These are phyloP conservation scores for Brachypteracias leptosomus DNA, from an alignment of 2,113 vertebrate genomes.

Conservation along the genomic window DNA sequence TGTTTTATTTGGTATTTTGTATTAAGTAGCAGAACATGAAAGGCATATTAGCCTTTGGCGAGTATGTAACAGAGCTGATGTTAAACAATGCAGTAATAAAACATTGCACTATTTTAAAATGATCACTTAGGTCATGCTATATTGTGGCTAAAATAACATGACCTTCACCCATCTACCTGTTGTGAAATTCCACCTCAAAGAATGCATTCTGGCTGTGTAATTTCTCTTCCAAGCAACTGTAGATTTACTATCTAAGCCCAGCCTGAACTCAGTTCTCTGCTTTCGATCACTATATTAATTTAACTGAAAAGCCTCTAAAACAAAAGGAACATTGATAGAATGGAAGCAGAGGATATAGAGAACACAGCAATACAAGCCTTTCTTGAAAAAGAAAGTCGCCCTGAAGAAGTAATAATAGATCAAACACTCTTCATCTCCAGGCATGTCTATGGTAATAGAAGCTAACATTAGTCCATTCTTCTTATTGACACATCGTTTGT, in stretches of 20 bases:
- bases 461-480: slow-evolving; percentile 9
- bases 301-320: slow-evolving; percentile 58
- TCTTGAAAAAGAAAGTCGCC: slow-evolving; percentile 21
- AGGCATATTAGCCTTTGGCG: not conserved
- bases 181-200: slow-evolving; percentile 19
- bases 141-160: not conserved
- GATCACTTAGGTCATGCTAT: not conserved
- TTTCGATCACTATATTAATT: slow-evolving; percentile 58
- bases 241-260: slow-evolving; percentile 3
- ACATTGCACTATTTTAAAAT: not conserved
- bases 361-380: slow-evolving; percentile 42
- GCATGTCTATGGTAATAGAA: slow-evolving; percentile 54
- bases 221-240: slow-evolving; percentile 6
- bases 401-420: slow-evolving; percentile 47
- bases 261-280: slow-evolving; percentile 10
- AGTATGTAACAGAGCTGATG: not conserved
- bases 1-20: not conserved
- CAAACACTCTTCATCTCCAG: not conserved
- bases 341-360: slow-evolving; percentile 1
- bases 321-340: slow-evolving; percentile 45
- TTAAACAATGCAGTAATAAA: not conserved
- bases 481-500: slow-evolving; percentile 51
- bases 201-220: not conserved
- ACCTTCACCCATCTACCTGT: slow-evolving; percentile 5
- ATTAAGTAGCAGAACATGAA: not conserved